These are phyloP conservation scores for Pangasianodon hypophthalmus DNA, from an alignment of 2,113 vertebrate species.

Conservation along the genomic window DNA sequence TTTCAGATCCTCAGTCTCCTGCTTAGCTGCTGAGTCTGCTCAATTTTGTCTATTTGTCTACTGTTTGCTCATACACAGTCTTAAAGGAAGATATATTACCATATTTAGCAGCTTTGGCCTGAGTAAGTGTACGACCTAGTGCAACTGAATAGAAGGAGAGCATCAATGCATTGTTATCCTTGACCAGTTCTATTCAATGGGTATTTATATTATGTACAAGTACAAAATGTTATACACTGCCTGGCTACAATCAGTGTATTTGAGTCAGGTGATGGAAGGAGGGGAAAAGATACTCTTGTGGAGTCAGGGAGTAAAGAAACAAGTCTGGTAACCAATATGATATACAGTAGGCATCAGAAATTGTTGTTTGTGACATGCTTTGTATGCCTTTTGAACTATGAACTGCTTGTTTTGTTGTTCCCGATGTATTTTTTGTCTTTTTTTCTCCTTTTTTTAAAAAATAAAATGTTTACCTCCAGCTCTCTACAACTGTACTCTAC, in stretches of 20 bases:
- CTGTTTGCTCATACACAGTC: neutral
- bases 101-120: slow-evolving; percentile 79
- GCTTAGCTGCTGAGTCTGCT: too few species aligned
- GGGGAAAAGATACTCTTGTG: neutral
- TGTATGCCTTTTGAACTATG: neutral
- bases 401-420: neutral
- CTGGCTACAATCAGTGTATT: neutral
- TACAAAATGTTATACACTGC: neutral
- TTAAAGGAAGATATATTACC: slow-evolving; percentile 61
- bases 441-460: neutral
- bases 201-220: neutral
- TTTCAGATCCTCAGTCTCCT: too few species aligned
- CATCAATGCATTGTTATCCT: neutral
- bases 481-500: neutral
- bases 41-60: neutral
- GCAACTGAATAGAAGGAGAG: neutral
- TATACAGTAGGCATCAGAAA: neutral
- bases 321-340: neutral
- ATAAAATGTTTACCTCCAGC: neutral
- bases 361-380: neutral
- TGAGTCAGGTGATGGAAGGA: neutral
- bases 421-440: neutral
- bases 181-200: neutral
- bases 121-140: slow-evolving; percentile 69
- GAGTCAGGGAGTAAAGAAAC: neutral